Conservation (phyloP, 2,888 invertebrate species). For the Lasiommata megera region DNA sequence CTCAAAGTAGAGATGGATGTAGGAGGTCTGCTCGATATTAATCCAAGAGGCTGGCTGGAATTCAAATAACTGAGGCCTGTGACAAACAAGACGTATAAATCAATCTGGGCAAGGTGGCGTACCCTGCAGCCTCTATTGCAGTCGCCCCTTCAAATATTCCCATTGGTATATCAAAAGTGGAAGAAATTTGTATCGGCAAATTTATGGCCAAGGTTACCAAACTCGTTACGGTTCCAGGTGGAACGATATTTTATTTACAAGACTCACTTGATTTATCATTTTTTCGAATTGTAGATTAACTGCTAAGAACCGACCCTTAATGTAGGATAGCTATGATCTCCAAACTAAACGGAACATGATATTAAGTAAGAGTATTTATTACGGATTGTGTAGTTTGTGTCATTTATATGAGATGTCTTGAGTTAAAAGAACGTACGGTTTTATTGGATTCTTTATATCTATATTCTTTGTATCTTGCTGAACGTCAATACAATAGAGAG, state of each 20-base stretch:
- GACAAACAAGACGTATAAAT: conserved; percentile 82
- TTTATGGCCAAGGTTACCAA: conserved; percentile 74
- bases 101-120: conserved; percentile 79
- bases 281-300: conserved; percentile 34
- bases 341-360: too few relatives aligned
- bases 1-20: conserved; percentile 73
- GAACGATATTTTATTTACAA: conserved; percentile 63
- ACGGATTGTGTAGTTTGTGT: too few relatives aligned
- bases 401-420: too few relatives aligned
- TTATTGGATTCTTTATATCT: too few relatives aligned
- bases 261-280: conserved; percentile 63
- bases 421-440: too few relatives aligned
- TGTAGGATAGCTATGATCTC: too few relatives aligned
- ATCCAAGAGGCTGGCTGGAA: conserved; percentile 78
- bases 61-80: conserved; percentile 80
- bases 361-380: too few relatives aligned
- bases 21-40: conserved; percentile 76
- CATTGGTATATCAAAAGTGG: conserved; percentile 47
- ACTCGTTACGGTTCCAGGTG: conserved; percentile 72
- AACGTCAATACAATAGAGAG: too few relatives aligned
- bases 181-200: conserved; percentile 76
- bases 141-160: conserved; percentile 52
- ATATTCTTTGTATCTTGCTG: too few relatives aligned
- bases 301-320: background rate
- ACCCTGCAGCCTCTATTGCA: conserved; percentile 75